Evolutionary conservation across 1,140 invertebrate genomes (phyloP).

Genomic region (Cotesia vestalis): DNA sequence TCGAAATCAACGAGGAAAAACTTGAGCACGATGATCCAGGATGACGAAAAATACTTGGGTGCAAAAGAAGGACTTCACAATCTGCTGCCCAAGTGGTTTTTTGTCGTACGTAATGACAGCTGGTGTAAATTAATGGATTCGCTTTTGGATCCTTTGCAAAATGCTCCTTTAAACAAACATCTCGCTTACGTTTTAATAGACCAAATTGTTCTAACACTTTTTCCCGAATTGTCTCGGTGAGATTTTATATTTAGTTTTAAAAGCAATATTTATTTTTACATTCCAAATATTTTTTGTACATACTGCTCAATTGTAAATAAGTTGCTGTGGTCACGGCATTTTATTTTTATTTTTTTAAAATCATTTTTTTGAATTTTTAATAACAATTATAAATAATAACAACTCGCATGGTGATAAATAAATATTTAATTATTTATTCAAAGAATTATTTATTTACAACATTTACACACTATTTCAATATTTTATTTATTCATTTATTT

Average conservation of each 20-base stretch:
- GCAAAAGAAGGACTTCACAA: constrained; percentile 56
- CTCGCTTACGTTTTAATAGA: constrained; percentile 64
- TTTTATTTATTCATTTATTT: too few species aligned
- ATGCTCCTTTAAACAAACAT: constrained; percentile 60
- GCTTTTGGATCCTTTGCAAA: constrained; percentile 57
- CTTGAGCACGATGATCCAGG: constrained; percentile 19
- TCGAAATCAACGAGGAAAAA: constrained; percentile 39
- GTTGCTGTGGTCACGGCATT: too few species aligned
- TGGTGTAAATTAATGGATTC: constrained; percentile 59
- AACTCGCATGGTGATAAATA: too few species aligned
- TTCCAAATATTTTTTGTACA: too few species aligned
- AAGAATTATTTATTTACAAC: too few species aligned
- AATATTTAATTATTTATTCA: too few species aligned
- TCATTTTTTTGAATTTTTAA: too few species aligned
- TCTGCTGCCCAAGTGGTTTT: constrained; percentile 57
- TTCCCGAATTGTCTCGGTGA: constrained; percentile 60
- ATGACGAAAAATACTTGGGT: constrained; percentile 48
- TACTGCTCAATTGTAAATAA: too few species aligned
- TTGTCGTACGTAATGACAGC: constrained; percentile 48
- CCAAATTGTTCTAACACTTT: constrained; percentile 62
- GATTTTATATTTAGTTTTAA: background rate
- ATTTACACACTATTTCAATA: too few species aligned
- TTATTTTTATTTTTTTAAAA: too few species aligned
- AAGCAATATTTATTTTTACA: background rate
- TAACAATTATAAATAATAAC: too few species aligned